A percentile compares a stretch with the other conserved stretches of the same genome.
Evolutionary conservation across 2,113 vertebrate genomes (phyloP).

Genomic region (Perca fluviatilis): DNA sequence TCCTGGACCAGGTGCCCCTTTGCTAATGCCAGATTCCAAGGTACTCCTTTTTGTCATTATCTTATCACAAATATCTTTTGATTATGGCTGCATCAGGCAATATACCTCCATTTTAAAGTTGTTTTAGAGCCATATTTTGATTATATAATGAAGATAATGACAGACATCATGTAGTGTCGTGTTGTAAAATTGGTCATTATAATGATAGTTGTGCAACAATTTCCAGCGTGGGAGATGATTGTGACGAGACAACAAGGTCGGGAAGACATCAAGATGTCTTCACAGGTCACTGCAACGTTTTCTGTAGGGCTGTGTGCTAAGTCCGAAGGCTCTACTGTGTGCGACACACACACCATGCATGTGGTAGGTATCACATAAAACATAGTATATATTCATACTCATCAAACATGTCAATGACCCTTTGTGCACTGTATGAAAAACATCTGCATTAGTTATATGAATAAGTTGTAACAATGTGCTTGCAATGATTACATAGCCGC

Average conservation of each 20-base stretch:
- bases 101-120: not conserved
- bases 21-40: constrained; percentile 81
- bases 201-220: not conserved
- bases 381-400: not conserved
- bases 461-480: not conserved
- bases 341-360: constrained; percentile 53
- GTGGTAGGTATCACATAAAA: constrained; percentile 62
- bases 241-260: constrained; percentile 2
- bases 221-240: constrained; percentile 71
- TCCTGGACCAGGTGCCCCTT: constrained; percentile 90
- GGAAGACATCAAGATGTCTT: constrained; percentile 51
- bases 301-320: constrained; percentile 65
- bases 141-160: not conserved
- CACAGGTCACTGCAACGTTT: constrained; percentile 58
- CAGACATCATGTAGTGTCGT: not conserved
- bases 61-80: not conserved
- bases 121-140: not conserved
- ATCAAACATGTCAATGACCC: not conserved
- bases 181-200: not conserved
- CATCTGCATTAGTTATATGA: not conserved
- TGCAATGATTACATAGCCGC: fast-evolving
- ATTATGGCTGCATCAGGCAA: not conserved
- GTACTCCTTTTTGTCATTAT: constrained; percentile 66
- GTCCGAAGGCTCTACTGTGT: not conserved
- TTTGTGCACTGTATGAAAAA: not conserved